Evolutionary conservation across 2,888 invertebrate species (phyloP), one percentile per base, ranked within the genome.

Genomic region (Petrophora chlorosata): DNA sequence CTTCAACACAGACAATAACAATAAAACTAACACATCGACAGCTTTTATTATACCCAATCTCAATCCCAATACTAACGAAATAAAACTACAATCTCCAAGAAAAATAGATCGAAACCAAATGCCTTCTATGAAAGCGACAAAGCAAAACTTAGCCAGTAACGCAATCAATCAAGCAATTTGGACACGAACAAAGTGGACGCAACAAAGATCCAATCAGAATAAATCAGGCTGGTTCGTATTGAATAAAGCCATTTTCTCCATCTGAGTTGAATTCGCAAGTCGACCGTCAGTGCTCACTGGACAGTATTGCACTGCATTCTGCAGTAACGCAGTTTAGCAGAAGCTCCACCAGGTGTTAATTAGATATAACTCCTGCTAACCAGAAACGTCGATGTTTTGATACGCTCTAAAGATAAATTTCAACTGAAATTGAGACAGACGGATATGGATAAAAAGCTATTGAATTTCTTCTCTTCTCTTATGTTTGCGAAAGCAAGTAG

Each of bases 131-230:
- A 28, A 28, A 13, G 39, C 25, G 23, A 44, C 39, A 39, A 50
- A 50, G 29, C 53, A 45, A 48, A 46, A 36, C 45, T 36, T 51
- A 38, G 50, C 52, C 38, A 56, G 42, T 56, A 56, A 56, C 46
- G 48, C 36, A 40, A 56, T 59, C 56, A 55, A 56, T 61, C 59
- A 44, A 53, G 32, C 41, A 55, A 54, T 61, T 56, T 54, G 40
- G 28, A 45, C 53, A 36, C 51, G 39, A 43, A 56, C 59, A 61
- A 56, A 56, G 53, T 45, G 45, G 48, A 33, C 32, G 36, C 50
- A 52, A 51, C 61, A 59, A 59, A 56, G 59, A 53, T 56, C 56
- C 61, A 59, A 61, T 61, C 61, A 56, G 53, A 56, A 52, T 50
- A 53, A 57, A 58, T 61, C 59, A 53, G 50, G 42, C 23, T 53